A percentile compares a stretch with the other conserved stretches of the same genome.
phyloP scores from a whole-genome alignment of 92 coral and sea anemone genomes.

The Epizoanthus rinbou region DNA sequence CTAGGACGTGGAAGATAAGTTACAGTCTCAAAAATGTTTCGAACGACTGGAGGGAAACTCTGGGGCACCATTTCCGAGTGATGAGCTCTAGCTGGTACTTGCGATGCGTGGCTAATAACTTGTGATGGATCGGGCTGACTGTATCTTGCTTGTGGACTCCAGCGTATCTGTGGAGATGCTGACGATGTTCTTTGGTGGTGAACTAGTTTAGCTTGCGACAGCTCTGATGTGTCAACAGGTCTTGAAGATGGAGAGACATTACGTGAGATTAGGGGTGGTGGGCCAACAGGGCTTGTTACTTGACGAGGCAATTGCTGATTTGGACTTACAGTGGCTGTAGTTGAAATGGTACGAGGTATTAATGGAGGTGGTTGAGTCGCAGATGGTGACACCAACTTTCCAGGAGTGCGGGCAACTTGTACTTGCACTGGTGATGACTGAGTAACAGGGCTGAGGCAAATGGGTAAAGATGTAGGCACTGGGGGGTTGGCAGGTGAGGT shows the following conservation, averaged over 20 bases:
- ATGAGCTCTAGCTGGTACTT: background rate
- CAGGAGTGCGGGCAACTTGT: constrained; percentile 8
- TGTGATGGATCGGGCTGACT: background rate
- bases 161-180: constrained; percentile 23
- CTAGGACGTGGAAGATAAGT: constrained; percentile 49
- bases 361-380: constrained; percentile 56
- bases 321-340: constrained; percentile 52
- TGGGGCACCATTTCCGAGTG: background rate
- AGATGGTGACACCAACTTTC: constrained; percentile 8
- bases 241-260: constrained; percentile 45
- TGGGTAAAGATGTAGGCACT: background rate
- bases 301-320: constrained; percentile 43
- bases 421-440: background rate
- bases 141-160: constrained; percentile 13
- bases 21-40: constrained; percentile 79
- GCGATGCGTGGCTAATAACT: background rate
- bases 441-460: constrained; percentile 19
- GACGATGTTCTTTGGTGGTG: constrained; percentile 20
- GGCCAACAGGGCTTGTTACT: constrained; percentile 62
- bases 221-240: constrained; percentile 28
- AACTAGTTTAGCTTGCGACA: constrained; percentile 11
- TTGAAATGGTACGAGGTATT: constrained; percentile 46
- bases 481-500: background rate
- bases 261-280: constrained; percentile 80
- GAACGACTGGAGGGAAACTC: constrained; percentile 44